Evolutionary conservation across 2,888 invertebrate species (phyloP), one percentile per base, ranked within the genome.

Genomic region (Autographa gamma): DNA sequence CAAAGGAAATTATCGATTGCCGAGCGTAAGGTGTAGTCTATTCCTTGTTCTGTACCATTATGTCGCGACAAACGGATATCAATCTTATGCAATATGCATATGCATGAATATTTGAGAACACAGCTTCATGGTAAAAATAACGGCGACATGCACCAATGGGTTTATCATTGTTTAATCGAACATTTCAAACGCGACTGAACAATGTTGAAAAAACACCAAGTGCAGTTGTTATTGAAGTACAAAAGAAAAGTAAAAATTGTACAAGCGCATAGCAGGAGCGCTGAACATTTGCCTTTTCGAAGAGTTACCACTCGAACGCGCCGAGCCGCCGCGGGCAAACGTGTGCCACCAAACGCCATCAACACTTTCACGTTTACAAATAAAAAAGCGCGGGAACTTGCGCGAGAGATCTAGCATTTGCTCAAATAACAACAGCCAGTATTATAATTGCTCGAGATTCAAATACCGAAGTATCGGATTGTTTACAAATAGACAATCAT

Each of bases 311-410:
- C 89, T 95, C 86, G 88, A 83, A 85, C 87, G 90, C 89, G 86
- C 81, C 81, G 81, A 80, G 85, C 82, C 88, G 89, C 79, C 86
- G 92, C 89, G 92, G 85, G 89, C 90, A 74, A 92, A 94, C 95
- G 95, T 92, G 89, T 89, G 83, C 86, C 73, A 78, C 84, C 66
- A 71, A 73, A 56, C 63, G 76, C 81, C 81, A 82, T 80, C 80
- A 77, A 83, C 89, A 94, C 94, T 94, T 95, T 95, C 94, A 92
- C 92, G 88, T 88, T 88, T 82, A 82, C 79, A 84, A 85, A 85
- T 86, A 87, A 89, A 90, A 89, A 88, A 86, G 76, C 90, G 90
- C 91, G 93, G 89, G 88, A 91, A 86, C 84, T 85, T 83, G 74
- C 78, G 77, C 84, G 83, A 87, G 87, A 90, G 88, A 90, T 87